A percentile compares a stretch with the other conserved stretches of the same genome.
phyloP scores from a whole-genome alignment of 2,113 vertebrate genomes.

The Hyla sarda region DNA sequence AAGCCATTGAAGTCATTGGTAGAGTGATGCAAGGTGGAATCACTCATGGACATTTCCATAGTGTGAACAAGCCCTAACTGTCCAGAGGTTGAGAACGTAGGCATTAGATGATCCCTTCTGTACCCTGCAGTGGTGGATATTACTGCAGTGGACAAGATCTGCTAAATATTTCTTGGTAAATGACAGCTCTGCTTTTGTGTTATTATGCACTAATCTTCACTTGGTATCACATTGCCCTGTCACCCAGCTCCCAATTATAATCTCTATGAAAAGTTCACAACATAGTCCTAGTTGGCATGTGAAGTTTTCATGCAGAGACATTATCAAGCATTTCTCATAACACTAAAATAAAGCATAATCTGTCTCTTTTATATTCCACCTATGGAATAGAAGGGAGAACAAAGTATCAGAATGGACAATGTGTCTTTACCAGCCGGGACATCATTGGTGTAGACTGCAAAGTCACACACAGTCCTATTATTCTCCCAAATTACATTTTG shows the following conservation, averaged over 20 bases:
- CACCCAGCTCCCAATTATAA: not conserved
- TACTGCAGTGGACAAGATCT: not conserved
- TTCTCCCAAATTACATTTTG: not conserved
- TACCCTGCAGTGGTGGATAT: not conserved
- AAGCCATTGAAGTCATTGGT: no score
- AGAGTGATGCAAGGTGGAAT: no score
- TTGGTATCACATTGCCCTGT: not conserved
- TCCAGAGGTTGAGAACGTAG: no score
- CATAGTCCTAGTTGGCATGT: not conserved
- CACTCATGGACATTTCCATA: no score
- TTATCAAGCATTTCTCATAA: not conserved
- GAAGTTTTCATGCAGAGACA: not conserved
- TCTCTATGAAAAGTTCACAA: not conserved
- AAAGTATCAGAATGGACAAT: not conserved
- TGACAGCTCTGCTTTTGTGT: not conserved
- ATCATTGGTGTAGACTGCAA: not conserved
- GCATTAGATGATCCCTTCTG: not conserved
- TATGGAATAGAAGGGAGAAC: not conserved
- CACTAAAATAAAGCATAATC: not conserved
- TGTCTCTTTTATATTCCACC: not conserved
- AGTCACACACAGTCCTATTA: not conserved
- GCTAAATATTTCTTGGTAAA: no score
- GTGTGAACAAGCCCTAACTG: no score
- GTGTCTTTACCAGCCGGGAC: not conserved
- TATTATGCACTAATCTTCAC: not conserved